phyloP scores from a whole-genome alignment of 1,140 invertebrate genomes.

The Mamestra configurata region DNA sequence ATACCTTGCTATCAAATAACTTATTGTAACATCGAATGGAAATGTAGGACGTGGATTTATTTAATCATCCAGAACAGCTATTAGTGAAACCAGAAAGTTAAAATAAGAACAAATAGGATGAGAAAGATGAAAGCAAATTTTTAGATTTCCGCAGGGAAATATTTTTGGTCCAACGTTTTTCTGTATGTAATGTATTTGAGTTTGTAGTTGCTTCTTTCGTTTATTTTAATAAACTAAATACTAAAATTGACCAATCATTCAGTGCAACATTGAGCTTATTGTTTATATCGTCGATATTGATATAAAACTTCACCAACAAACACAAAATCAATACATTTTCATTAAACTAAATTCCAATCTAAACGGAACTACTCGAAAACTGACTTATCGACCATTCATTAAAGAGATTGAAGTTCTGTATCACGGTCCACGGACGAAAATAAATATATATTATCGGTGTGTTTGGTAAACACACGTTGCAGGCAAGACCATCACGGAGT shows the following conservation, averaged over 20 bases:
- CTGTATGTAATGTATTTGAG: not conserved
- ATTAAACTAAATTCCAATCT: slow-evolving; percentile 21
- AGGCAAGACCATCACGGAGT: slow-evolving; percentile 50
- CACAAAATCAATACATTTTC: slow-evolving; percentile 19
- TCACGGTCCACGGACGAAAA: slow-evolving; percentile 11
- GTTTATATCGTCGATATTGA: not conserved
- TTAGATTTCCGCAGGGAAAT: not conserved
- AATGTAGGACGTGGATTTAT: slow-evolving; percentile 35
- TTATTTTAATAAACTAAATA: too few species aligned
- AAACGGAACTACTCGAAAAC: not conserved
- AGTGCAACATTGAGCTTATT: not conserved
- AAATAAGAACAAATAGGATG: not conserved
- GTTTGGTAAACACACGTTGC: slow-evolving; percentile 51
- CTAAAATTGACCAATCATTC: not conserved
- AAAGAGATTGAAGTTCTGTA: slow-evolving; percentile 32
- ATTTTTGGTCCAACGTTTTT: not conserved
- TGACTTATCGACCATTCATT: slow-evolving; percentile 6
- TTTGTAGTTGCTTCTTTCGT: not conserved
- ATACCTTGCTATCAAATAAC: too few species aligned
- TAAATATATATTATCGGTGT: slow-evolving; percentile 44
- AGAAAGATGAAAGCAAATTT: not conserved
- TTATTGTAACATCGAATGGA: not conserved
- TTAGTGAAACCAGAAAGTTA: not conserved
- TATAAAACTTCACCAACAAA: not conserved
- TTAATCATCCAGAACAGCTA: slow-evolving; percentile 47